Conservation (phyloP, 2,888 invertebrate genomes). For the Caenorhabditis sp. region DNA sequence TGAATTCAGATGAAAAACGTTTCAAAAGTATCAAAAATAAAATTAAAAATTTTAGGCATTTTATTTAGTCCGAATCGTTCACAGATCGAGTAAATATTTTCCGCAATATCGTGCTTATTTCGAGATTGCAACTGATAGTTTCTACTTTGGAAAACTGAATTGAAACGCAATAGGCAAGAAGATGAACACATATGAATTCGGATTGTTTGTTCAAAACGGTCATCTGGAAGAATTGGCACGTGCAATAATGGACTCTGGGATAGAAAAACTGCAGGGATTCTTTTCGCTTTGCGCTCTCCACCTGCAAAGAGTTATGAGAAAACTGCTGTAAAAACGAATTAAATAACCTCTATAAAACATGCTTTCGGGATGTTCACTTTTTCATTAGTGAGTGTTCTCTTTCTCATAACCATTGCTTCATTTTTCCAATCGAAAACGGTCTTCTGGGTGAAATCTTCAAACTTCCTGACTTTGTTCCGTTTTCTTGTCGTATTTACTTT, state of each 20-base stretch:
- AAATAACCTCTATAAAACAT: constrained; percentile 18
- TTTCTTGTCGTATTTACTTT: neutral
- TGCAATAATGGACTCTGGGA: constrained; percentile 30
- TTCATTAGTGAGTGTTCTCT: neutral
- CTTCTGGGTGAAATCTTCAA: constrained; percentile 23
- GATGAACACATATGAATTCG: constrained; percentile 41
- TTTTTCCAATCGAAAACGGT: constrained; percentile 17
- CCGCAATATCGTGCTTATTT: constrained; percentile 11
- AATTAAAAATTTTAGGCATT: neutral
- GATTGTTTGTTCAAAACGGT: constrained; percentile 17
- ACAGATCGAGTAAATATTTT: constrained; percentile 16
- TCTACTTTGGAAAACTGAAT: constrained; percentile 4
- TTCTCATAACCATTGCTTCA: constrained; percentile 5
- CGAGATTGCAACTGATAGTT: constrained; percentile 11
- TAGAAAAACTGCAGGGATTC: constrained; percentile 28
- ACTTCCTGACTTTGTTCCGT: constrained; percentile 7
- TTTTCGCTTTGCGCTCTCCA: constrained; percentile 21
- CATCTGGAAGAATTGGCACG: constrained; percentile 32
- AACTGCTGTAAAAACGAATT: neutral
- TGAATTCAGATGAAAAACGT: neutral
- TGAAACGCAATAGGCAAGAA: constrained; percentile 22
- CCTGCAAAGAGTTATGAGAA: constrained; percentile 10
- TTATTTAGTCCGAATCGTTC: neutral
- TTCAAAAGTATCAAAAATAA: constrained; percentile 4
- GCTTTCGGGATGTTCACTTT: neutral